phyloP scores from a whole-genome alignment of 2,797 vertebrate species.

The Lepidocolaptes lacrymiger region DNA sequence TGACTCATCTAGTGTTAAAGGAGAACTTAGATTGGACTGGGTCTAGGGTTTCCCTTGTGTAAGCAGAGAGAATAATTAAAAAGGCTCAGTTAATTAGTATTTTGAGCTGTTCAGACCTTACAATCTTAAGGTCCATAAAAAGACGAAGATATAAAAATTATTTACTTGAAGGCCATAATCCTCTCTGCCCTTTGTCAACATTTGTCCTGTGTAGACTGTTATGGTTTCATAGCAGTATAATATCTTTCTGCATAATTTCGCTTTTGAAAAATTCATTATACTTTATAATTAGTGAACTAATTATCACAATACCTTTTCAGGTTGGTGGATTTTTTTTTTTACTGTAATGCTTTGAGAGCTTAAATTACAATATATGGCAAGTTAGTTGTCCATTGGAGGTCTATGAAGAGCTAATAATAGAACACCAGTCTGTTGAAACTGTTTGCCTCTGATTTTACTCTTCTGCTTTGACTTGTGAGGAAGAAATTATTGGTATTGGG shows the following conservation, averaged over 20 bases:
- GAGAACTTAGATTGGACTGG: slow-evolving; percentile 51
- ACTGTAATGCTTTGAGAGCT: not conserved
- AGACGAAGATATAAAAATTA: slow-evolving; percentile 8
- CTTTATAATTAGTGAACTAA: not conserved
- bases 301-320: not conserved
- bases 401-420: not conserved
- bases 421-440: not conserved
- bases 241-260: not conserved
- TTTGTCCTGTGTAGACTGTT: not conserved
- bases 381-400: not conserved
- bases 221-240: not conserved
- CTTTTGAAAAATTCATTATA: not conserved
- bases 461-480: not conserved
- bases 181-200: slow-evolving; percentile 15
- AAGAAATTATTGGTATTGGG: not conserved
- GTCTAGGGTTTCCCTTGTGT: slow-evolving; percentile 59
- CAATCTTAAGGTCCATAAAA: slow-evolving; percentile 54
- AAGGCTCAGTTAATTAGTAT: slow-evolving; percentile 55
- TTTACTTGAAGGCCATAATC: slow-evolving; percentile 29
- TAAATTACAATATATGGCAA: not conserved
- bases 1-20: slow-evolving; percentile 48
- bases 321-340: not conserved
- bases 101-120: slow-evolving; percentile 31
- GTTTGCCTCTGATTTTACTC: not conserved
- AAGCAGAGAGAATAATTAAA: slow-evolving; percentile 54